Evolutionary conservation across 2,113 vertebrate genomes (phyloP), one percentile per base, ranked within the genome.

Genomic region (Oenanthe oenanthe): DNA sequence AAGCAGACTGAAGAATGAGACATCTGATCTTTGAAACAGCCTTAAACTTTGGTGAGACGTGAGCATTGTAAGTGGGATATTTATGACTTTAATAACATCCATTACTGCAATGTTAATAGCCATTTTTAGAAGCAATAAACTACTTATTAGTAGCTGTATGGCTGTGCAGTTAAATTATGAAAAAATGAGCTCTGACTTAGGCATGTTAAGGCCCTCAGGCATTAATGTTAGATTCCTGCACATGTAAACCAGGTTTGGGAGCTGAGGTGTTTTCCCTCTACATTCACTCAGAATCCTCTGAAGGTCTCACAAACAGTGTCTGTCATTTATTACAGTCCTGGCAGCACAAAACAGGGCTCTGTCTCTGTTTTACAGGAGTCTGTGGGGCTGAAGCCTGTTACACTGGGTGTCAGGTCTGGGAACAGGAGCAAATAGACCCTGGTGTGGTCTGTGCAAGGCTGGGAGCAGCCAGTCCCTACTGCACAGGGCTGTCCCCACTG

Each of bases 351-450:
- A 6, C 29, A 28, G 63, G 70, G 16, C 14, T 66, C 15, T 20
- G 24, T 28, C 7, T 43, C 18, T n/a, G 26, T 15, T 74, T 71
- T 7, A 70, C 60, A 24, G 11, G 24, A 34, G 63, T 12, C 56
- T 0, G 0, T 40, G 40, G 21, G 10, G 6, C 22, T 72, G 62
- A 20, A 43, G 12, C 29, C 31, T 58, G 2, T 31, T 51, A 60
- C 32, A 11, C 29, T 43, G 48, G 20, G 15, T 71, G 15, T 9
- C 53, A 8, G 21, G 13, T 40, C 40, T 14, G 14, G 62, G 29
- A 36, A 13, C 0, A 14, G 20, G 36, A 32, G 2, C 0, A 0
- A 31, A 8, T 8, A 19, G 9, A 14, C 18, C 20, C 6, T 7
- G 9, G n/a, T n/a, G 15, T n/a, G 26, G 17, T 29, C 1, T 2